phyloP scores from a whole-genome alignment of 2,113 vertebrate genomes.

The Galemys pyrenaicus region DNA sequence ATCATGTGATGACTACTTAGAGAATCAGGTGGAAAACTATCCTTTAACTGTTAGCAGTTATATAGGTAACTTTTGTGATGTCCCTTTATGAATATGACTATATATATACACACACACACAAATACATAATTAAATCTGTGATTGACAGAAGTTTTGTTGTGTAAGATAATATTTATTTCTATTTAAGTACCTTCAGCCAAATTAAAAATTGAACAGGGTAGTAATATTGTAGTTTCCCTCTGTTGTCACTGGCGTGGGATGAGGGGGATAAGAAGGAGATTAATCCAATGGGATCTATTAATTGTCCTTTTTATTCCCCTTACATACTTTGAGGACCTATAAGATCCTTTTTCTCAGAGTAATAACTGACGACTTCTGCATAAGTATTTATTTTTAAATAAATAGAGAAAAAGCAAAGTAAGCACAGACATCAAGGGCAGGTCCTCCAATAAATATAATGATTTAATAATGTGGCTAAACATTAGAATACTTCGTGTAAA shows the following conservation, averaged over 20 bases:
- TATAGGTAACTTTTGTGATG: background rate
- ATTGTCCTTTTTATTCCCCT: slow-evolving; percentile 59
- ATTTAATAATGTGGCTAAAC: slow-evolving; percentile 48
- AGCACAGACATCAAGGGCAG: slow-evolving; percentile 65
- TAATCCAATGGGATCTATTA: background rate
- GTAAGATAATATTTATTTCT: background rate
- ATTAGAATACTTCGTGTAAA: slow-evolving; percentile 53
- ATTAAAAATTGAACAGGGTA: slow-evolving; percentile 39
- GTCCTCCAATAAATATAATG: background rate
- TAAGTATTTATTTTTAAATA: slow-evolving; percentile 81
- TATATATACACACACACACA: background rate
- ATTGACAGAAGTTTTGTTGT: slow-evolving; percentile 11
- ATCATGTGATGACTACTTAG: slow-evolving; percentile 59
- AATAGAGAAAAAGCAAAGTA: slow-evolving; percentile 80
- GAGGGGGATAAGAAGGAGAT: background rate
- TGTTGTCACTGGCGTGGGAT: background rate
- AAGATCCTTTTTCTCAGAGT: slow-evolving; percentile 73
- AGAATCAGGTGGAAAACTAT: slow-evolving; percentile 26
- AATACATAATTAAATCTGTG: too few relatives aligned
- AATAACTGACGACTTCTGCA: slow-evolving; percentile 76
- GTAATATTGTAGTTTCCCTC: background rate
- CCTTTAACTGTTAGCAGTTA: slow-evolving; percentile 21
- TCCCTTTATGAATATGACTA: background rate
- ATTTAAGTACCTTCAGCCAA: slow-evolving; percentile 20
- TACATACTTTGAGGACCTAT: slow-evolving; percentile 77